Base-by-base conservation (phyloP, 2,113 vertebrate species). In the Bos indicus region DNA sequence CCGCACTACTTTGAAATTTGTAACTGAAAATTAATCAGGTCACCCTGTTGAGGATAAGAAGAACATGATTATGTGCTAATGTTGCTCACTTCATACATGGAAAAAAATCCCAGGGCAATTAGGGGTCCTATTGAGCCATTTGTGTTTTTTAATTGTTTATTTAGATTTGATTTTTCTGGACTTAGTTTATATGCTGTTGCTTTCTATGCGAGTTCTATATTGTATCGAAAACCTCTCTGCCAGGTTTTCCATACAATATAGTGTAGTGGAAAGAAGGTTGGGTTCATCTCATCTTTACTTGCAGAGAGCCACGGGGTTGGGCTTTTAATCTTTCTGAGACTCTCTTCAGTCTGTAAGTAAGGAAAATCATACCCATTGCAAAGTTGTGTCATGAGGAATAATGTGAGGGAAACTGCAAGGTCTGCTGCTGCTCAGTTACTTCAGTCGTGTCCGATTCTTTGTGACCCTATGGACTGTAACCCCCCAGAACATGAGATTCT, bases 21-120 rank as follows among this genome's bases (percentile, higher is more conserved):
- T 87, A 96, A 74, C 92, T 52, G 43, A 97, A 96, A 95, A 86
- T 97, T 57, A 94, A 56, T 83, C 60, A 91, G 78, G 36, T 93
- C 16, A 2, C 91, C 87, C 85, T 78, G 28, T 56, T 86, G 92
- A 89, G 54, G 67, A 60, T 91, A 96, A 97, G 67, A 96, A 95
- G 67, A 96, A 95, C 48, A 62, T 84, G 84, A 94, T 88, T 95
- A 90, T 62, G 60, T 78, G 85, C 96, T 54, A 88, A 90, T 81
- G 40, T 77, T 56, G 87, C 81, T 94, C n/a, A 46, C 90, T 95
- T 90, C 62, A 94, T 59, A 93, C 51, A 62, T 19, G 71, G 78
- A 88, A 95, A 43, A 43, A 97, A 94, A 62, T 88, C 67, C 46
- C 59, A 71, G 10, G 46, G 56, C 12, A 84, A 33, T 91, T 54